Percentiles rank a stretch among this genome's conserved stretches.
These are phyloP conservation scores for Leucoma salicis DNA, from an alignment of 2,888 invertebrate species.

Conservation along the genomic window DNA sequence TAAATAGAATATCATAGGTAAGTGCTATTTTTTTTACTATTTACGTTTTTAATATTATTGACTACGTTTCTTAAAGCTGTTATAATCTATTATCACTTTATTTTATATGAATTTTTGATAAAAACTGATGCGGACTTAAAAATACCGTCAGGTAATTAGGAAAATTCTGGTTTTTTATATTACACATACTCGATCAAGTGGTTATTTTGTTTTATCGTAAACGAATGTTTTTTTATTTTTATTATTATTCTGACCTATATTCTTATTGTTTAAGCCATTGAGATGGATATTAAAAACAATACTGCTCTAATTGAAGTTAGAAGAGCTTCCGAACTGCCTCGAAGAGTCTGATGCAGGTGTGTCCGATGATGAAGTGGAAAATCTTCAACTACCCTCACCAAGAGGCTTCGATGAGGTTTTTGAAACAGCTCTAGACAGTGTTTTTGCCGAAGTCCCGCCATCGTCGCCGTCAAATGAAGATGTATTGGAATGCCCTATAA, in stretches of 20 bases:
- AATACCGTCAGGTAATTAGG: constrained; percentile 12
- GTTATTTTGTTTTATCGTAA: constrained; percentile 15
- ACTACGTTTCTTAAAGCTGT: constrained; percentile 12
- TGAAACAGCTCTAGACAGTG: constrained; percentile 22
- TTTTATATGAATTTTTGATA: too few relatives aligned
- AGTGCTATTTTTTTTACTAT: constrained; percentile 14
- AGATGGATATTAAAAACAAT: too few relatives aligned
- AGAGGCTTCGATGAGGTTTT: constrained; percentile 28
- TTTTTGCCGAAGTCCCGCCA: constrained; percentile 17
- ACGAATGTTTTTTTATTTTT: constrained; percentile 11
- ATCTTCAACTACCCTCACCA: too few relatives aligned
- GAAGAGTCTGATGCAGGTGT: constrained; percentile 26
- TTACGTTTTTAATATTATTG: constrained; percentile 12
- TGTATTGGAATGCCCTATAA: constrained; percentile 19
- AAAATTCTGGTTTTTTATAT: constrained; percentile 10
- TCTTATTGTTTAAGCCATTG: constrained; percentile 6
- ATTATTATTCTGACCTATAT: constrained; percentile 6
- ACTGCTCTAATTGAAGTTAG: constrained; percentile 20
- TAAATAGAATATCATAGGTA: too few relatives aligned
- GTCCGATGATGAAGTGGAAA: constrained; percentile 26
- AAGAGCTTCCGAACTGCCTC: constrained; percentile 27
- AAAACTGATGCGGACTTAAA: constrained; percentile 11
- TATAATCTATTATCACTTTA: too few relatives aligned
- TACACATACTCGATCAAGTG: too few relatives aligned
- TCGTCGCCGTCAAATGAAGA: too few relatives aligned